These are phyloP conservation scores for Myrmecobius fasciatus DNA, from an alignment of 2,113 vertebrate species.

Conservation along the genomic window DNA sequence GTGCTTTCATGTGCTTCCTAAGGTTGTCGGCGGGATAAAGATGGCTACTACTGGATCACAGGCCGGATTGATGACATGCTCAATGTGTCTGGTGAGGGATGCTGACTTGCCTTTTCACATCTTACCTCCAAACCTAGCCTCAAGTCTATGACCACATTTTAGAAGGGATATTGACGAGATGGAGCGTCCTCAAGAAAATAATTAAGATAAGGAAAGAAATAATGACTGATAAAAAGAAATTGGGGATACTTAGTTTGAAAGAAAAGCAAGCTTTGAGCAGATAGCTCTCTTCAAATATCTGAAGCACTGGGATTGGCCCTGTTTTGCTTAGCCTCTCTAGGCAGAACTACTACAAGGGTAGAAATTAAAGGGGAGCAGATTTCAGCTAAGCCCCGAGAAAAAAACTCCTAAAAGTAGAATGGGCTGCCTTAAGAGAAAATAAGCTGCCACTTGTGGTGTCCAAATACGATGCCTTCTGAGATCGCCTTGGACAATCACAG, in stretches of 20 bases:
- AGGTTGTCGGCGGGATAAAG: slow-evolving; percentile 96
- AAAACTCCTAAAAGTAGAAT: not conserved
- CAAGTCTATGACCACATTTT: slow-evolving; percentile 34
- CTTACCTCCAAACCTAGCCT: not conserved
- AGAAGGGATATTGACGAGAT: slow-evolving; percentile 25
- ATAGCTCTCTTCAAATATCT: not conserved
- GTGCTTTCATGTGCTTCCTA: slow-evolving; percentile 36
- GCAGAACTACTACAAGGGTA: not conserved
- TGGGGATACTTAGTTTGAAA: not conserved
- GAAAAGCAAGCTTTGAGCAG: not conserved
- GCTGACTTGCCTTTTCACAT: slow-evolving; percentile 19
- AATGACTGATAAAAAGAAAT: not conserved
- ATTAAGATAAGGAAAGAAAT: not conserved
- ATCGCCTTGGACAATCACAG: not conserved
- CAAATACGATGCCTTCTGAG: not conserved
- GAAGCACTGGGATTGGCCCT: not conserved
- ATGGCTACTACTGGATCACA: slow-evolving; percentile 99
- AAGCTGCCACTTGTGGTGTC: not conserved
- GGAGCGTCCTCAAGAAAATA: slow-evolving; percentile 12
- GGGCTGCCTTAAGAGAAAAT: not conserved
- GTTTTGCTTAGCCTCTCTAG: not conserved
- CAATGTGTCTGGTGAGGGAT: slow-evolving; percentile 94
- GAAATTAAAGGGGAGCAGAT: not conserved
- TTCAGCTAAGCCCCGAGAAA: not conserved
- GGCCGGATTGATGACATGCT: slow-evolving; percentile 99